Evolutionary conservation across 1,140 invertebrate genomes (phyloP), one percentile per base, ranked within the genome.

Genomic region (Cyphomyrmex costatus): DNA sequence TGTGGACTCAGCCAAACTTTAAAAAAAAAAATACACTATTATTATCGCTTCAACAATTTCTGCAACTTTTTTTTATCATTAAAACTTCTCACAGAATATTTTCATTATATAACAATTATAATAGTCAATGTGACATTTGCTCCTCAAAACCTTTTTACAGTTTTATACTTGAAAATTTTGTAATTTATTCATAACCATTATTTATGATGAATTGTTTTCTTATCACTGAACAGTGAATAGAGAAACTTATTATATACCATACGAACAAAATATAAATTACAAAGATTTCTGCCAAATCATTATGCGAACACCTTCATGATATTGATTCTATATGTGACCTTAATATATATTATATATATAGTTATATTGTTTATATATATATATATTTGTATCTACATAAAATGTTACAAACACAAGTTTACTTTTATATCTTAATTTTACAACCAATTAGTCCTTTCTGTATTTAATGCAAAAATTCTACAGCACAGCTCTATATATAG

Each of bases 351-450:
- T 51, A 56, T 56, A 36, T 73, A 46, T 24, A 24, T 7, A 42
- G 0, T n/a, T 66, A 46, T 19, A 14, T 46, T 36, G 36, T 36
- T 36, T 36, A 65, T 36, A 65, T 68, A 46, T 24, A 42, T n/a
- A 53, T 36, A 58, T 36, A 4, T 58, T 24, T n/a, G 33, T 53
- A 73, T n/a, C 51, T 73, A 56, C n/a, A 56, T 46, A 21, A 36
- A 24, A 60, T 58, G 19, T 33, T 19, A 58, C 6, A 74, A 42
- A 60, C 7, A 74, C 30, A 74, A 19, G 12, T 6, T 63, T 76
- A 60, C 1, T 36, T 73, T 36, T 36, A 24, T 14, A 58, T 58
- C 14, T 76, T 60, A 76, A 16, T 42, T 60, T 60, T 76, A 76
- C 53, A 76, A 58, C n/a, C 6, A 36, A 42, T 60, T 56, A 56